Percentiles rank a stretch among this genome's conserved stretches.
Conservation (phyloP, 2,797 vertebrate genomes). For the Esox masquinongy region DNA sequence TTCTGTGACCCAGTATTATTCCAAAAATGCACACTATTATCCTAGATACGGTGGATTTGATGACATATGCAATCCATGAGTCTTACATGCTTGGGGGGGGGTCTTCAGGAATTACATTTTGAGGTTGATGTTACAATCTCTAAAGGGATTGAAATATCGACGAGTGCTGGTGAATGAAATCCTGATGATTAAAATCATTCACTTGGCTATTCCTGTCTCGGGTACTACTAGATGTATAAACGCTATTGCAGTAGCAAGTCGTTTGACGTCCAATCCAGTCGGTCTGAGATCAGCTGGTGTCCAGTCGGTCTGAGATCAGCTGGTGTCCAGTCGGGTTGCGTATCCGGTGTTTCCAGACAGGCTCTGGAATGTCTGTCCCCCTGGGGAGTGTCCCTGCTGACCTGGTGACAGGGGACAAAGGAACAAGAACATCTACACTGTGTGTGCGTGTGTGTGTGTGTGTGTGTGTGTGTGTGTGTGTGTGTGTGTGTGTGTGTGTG, state of each 20-base stretch:
- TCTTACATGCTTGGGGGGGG: background rate
- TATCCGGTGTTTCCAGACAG: constrained; percentile 49
- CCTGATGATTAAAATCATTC: constrained; percentile 22
- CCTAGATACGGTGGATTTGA: constrained; percentile 17
- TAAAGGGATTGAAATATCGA: constrained; percentile 3
- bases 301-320: background rate
- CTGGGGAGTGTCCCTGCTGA: constrained; percentile 49
- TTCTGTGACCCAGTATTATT: constrained; percentile 41
- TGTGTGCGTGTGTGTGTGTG: background rate
- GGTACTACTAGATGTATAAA: background rate
- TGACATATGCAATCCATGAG: constrained; percentile 40
- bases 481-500: background rate
- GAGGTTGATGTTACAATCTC: background rate
- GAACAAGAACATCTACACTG: background rate
- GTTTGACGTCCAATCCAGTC: background rate
- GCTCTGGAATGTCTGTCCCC: constrained; percentile 42
- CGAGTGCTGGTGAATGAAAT: constrained; percentile 8
- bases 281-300: background rate
- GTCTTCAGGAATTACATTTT: constrained; percentile 38
- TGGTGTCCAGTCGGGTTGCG: background rate
- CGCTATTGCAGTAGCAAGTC: background rate
- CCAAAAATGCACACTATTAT: constrained; percentile 22
- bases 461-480: background rate
- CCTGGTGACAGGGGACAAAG: constrained; percentile 44
- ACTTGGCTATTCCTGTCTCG: background rate